A percentile compares a stretch with the other conserved stretches of the same genome.
These are phyloP conservation scores for Euplagia quadripunctaria DNA, from an alignment of 2,888 invertebrate genomes.

Conservation along the genomic window DNA sequence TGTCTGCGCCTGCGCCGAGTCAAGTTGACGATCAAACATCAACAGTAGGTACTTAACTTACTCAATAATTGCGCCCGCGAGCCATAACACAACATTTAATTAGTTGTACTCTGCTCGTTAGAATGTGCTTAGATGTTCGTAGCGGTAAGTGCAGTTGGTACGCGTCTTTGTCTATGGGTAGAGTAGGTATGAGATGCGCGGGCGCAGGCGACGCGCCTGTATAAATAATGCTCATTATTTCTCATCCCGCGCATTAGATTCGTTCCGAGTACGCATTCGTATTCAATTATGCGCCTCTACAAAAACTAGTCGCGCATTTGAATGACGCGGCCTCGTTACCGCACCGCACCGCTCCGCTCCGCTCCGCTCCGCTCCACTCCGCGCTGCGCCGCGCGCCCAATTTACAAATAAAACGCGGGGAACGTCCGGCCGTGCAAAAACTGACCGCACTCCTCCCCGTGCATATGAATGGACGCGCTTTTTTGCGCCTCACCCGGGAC, in stretches of 20 bases:
- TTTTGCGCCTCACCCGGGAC: constrained; percentile 65
- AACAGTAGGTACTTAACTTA: neutral
- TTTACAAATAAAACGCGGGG: constrained; percentile 85
- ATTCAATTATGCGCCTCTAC: constrained; percentile 79
- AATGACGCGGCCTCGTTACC: constrained; percentile 72
- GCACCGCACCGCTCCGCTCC: constrained; percentile 49
- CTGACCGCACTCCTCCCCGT: constrained; percentile 75
- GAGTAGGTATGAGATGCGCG: neutral
- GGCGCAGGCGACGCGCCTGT: constrained; percentile 30
- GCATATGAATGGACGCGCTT: constrained; percentile 84
- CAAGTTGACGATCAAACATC: constrained; percentile 9
- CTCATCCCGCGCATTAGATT: constrained; percentile 72
- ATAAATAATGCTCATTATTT: constrained; percentile 69
- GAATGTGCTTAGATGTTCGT: neutral
- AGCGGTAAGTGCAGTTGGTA: neutral
- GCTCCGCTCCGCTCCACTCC: constrained; percentile 42
- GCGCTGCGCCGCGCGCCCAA: constrained; percentile 67
- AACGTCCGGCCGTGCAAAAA: constrained; percentile 84
- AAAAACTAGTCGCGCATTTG: constrained; percentile 85
- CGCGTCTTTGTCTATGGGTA: neutral
- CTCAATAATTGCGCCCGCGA: neutral
- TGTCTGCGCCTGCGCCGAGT: constrained; percentile 4
- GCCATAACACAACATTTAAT: constrained; percentile 9
- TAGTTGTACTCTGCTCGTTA: neutral
- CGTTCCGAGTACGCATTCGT: constrained; percentile 77